Evolutionary conservation across 2,113 vertebrate species (phyloP).

Genomic region (Emydocephalus ijimae): DNA sequence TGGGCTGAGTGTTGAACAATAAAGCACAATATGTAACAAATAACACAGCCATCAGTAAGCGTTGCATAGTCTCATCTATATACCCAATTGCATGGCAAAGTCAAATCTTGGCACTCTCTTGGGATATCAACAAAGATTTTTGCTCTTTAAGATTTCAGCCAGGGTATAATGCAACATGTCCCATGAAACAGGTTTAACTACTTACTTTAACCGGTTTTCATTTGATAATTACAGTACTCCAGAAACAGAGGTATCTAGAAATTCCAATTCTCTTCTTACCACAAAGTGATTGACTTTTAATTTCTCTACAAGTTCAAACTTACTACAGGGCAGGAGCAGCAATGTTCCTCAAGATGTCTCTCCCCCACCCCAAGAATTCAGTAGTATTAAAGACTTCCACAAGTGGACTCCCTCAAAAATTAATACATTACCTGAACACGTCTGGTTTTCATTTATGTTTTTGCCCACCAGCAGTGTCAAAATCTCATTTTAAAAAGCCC

Average conservation of each 20-base stretch:
- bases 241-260: not conserved
- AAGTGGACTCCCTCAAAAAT: not conserved
- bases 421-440: not conserved
- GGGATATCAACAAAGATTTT: not conserved
- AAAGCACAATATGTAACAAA: not conserved
- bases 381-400: not conserved
- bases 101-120: not conserved
- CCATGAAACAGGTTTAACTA: not conserved
- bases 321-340: not conserved
- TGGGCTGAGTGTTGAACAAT: not conserved
- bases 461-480: not conserved
- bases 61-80: not conserved
- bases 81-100: not conserved
- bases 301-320: not conserved
- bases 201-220: not conserved
- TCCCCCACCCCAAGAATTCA: not conserved
- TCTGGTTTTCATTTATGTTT: not conserved
- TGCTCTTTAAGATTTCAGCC: not conserved
- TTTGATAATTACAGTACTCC: not conserved
- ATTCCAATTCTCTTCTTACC: not conserved
- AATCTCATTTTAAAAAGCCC: not conserved
- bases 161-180: not conserved
- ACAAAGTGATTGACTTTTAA: not conserved
- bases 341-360: not conserved
- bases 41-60: not conserved